Evolutionary conservation across 2,797 vertebrate species (phyloP), one percentile per base, ranked within the genome.

Genomic region (Peromyscus aztecus): DNA sequence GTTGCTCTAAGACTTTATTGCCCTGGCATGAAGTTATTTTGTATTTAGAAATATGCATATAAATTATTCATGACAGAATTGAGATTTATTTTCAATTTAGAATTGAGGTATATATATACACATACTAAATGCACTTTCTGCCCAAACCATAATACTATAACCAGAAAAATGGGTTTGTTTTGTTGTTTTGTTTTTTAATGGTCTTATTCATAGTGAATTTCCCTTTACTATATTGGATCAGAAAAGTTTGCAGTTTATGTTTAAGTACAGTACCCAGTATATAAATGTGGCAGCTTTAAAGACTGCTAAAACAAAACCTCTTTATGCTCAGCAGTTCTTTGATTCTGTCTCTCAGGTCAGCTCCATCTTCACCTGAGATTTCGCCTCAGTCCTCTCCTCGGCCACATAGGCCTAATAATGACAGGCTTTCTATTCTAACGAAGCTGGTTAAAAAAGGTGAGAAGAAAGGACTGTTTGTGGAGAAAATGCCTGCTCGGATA

Each of bases 381-480:
- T 99, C 99, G 17, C 99, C 99, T 1, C 99, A 99, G 97, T 99
- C 99, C 4, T 99, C 99, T 80, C 99, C 99, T 80, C 99, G 99
- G 4, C 99, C 99, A n/a, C 99, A 99, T 11, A 98, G 99, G 92
- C 99, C 99, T 97, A 99, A 99, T 98, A 99, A 99, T 31, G 99
- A 99, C 98, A 99, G 99, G 2, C 99, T 99, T 78, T 99, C 99
- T 96, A 99, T 99, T 98, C 98, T 99, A 96, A 99, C 99, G 49
- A 99, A 99, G 57, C 98, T 99, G 94, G 99, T 99, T 89, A 99
- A 99, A 92, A 99, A 99, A 94, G 99, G 99, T 69, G 99, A 99
- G 96, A 99, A 99, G 97, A 99, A 99, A 97, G 99, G 99, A 5
- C 99, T 99, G 14, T 99, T 99, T 99, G 99, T 99, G 40, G 99